phyloP scores from a whole-genome alignment of 2,113 vertebrate species.

The Sylvilagus bachmani region DNA sequence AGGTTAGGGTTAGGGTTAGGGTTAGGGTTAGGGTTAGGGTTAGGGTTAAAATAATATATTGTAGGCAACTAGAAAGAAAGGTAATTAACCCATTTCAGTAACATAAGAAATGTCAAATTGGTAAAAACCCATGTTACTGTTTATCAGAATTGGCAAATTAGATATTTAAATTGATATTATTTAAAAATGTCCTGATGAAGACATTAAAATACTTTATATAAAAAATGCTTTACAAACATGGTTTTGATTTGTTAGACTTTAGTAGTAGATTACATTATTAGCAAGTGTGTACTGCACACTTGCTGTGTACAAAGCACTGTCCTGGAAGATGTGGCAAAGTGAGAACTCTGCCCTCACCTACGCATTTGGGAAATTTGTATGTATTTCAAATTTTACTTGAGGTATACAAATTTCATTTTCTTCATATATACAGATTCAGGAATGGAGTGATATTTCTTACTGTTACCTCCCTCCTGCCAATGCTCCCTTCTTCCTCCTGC shows the following conservation, averaged over 20 bases:
- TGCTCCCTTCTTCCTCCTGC: too few species aligned
- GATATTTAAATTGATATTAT: slow-evolving; percentile 27
- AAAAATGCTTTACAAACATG: slow-evolving; percentile 10
- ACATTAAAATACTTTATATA: slow-evolving; percentile 29
- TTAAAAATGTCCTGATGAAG: not conserved
- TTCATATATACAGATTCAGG: too few species aligned
- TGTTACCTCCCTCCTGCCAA: too few species aligned
- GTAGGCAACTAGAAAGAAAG: not conserved
- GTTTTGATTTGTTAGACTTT: slow-evolving; percentile 6
- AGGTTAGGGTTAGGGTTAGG: not conserved
- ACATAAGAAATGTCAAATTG: slow-evolving; percentile 22
- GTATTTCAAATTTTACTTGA: too few species aligned
- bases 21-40: not conserved
- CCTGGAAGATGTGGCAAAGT: not conserved
- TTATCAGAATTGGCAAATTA: not conserved
- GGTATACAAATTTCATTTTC: too few species aligned
- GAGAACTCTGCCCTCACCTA: not conserved
- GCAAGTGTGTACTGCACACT: not conserved
- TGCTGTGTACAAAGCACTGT: not conserved
- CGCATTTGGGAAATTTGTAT: not conserved
- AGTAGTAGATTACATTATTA: slow-evolving; percentile 8
- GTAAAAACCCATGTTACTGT: slow-evolving; percentile 1
- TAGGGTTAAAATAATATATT: not conserved
- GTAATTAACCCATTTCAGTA: slow-evolving; percentile 46
- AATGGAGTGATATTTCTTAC: too few species aligned